Evolutionary conservation across 2,113 vertebrate species (phyloP).

Genomic region (Melanerpes aurifrons): DNA sequence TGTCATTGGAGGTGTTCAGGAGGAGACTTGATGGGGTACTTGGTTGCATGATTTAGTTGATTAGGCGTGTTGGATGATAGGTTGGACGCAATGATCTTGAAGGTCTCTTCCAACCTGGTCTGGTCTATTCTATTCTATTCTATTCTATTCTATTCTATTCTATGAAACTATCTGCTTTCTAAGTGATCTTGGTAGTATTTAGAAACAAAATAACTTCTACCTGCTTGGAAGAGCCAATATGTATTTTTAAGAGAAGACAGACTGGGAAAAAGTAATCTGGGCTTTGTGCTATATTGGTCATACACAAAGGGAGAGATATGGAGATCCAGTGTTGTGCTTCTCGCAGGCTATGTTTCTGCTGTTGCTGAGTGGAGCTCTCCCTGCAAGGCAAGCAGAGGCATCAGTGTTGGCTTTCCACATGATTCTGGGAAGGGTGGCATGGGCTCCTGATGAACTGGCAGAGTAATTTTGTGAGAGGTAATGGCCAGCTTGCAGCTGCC

Average conservation of each 20-base stretch:
- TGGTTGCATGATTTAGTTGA: too few species aligned
- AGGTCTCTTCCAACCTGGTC: too few species aligned
- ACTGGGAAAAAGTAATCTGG: neutral
- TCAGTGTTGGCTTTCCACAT: neutral
- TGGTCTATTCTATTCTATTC: too few species aligned
- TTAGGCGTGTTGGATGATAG: too few species aligned
- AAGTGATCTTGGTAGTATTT: neutral
- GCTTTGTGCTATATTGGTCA: neutral
- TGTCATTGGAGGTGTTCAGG: too few species aligned
- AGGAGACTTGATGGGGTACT: too few species aligned
- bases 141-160: too few species aligned
- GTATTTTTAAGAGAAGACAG: neutral
- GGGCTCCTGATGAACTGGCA: neutral
- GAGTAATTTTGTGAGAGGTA: neutral
- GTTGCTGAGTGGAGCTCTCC: neutral
- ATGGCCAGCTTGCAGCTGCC: neutral
- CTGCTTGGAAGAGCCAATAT: neutral
- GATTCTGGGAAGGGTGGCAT: accelerated
- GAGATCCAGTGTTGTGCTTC: neutral
- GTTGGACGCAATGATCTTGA: too few species aligned
- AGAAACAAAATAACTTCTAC: neutral
- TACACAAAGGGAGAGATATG: neutral
- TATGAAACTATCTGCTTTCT: neutral
- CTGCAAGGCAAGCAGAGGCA: accelerated
- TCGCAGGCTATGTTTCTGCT: neutral